phyloP scores from a whole-genome alignment of 2,797 vertebrate species.

The Melanogrammus aeglefinus region DNA sequence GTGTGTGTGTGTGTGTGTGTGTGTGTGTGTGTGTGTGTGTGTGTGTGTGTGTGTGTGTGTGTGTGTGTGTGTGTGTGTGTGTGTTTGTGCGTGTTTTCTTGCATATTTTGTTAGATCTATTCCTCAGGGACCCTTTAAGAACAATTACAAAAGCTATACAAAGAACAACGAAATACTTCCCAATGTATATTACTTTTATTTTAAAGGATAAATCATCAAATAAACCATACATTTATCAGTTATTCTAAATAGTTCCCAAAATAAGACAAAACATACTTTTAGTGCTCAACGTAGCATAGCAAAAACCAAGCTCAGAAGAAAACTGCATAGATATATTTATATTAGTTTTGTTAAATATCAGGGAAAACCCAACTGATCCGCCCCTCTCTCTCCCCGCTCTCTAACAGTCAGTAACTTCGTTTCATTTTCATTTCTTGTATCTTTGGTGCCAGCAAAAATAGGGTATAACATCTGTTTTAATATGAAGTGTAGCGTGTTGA shows the following conservation, averaged over 20 bases:
- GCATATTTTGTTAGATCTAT: too few relatives aligned
- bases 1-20: too few relatives aligned
- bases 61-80: too few relatives aligned
- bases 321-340: constrained; percentile 52
- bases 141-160: background rate
- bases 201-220: constrained; percentile 60
- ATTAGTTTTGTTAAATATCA: constrained; percentile 21
- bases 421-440: constrained; percentile 26
- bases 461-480: constrained; percentile 3
- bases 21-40: too few relatives aligned
- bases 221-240: constrained; percentile 50
- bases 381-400: constrained; percentile 29
- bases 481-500: constrained; percentile 19
- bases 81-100: too few relatives aligned
- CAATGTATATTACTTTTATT: constrained; percentile 52
- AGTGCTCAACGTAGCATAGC: constrained; percentile 58
- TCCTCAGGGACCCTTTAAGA: background rate
- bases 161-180: background rate
- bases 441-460: constrained; percentile 48
- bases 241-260: constrained; percentile 48
- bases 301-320: constrained; percentile 52
- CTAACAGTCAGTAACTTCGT: background rate
- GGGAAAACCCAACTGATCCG: constrained; percentile 42
- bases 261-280: constrained; percentile 27
- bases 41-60: too few relatives aligned